Base-by-base conservation (phyloP, 2,888 invertebrate genomes). In the Acrocera orbiculus region DNA sequence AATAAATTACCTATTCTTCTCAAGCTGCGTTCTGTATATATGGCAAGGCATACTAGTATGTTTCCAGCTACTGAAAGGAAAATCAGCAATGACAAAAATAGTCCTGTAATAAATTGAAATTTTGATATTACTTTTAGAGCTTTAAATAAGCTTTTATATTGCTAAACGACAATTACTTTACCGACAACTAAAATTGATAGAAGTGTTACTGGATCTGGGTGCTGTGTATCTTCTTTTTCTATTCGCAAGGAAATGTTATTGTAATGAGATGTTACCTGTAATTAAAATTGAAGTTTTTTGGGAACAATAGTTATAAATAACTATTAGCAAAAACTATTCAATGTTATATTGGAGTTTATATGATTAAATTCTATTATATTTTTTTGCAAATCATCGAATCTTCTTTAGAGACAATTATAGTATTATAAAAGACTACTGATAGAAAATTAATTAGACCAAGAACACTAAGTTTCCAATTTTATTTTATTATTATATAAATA, bases 1-100 rank as follows among this genome's bases (percentile, higher is more conserved):
- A 90, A 89, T 47, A 89, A 66, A 63, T 89, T 90, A 42, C 89
- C 92, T 56, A 85, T 86, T 49, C 85, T 71, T 52, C 85, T 69
- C 47, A 87, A 66, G 40, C 79, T 85, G 27, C 95, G 72, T 61
- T 96, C 96, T 32, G 92, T 93, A 65, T 89, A 89, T 50, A 98
- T 93, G 40, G 98, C 96, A 46, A 92, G 78, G 63, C 93, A 93
- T 41, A 98, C 96, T 47, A 98, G 69, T 38, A 95, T 76, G 63
- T 98, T 98, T 37, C 96, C 95, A 27, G 87, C 86, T 38, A 92
- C 80, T 43, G 92, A 89, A 49, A 90, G 70, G 65, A 92, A 86
- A 62, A 92, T 90, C 52, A 93, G 72, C 51, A 87, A 65, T 37
- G 83, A 79, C 44, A 92, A 73, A 62, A 90, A 81, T 53, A 82